Conservation (phyloP, 2,888 invertebrate genomes). For the Andrena haemorrhoa region DNA sequence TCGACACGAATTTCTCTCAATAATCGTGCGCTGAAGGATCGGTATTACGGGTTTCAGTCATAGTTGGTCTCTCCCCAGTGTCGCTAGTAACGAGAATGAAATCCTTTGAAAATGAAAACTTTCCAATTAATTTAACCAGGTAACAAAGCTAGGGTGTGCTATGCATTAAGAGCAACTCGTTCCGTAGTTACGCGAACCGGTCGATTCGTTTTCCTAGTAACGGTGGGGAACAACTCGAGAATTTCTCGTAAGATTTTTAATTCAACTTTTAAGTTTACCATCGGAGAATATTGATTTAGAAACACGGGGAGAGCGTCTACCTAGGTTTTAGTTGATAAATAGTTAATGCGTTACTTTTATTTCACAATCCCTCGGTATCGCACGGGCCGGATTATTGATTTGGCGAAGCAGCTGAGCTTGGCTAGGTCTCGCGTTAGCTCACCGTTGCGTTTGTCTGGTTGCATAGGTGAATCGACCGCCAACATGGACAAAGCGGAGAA, state of each 20-base stretch:
- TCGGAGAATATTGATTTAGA: conserved; percentile 6
- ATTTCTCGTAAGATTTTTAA: not conserved
- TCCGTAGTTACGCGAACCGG: not conserved
- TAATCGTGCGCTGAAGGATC: not conserved
- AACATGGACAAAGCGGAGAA: conserved; percentile 70
- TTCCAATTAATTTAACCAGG: too few species aligned
- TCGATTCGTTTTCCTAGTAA: not conserved
- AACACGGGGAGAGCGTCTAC: not conserved
- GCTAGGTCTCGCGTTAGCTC: not conserved
- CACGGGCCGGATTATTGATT: conserved; percentile 22
- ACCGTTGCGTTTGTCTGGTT: conserved; percentile 13
- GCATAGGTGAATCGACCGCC: conserved; percentile 25
- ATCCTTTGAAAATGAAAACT: too few species aligned
- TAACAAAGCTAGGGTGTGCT: not conserved
- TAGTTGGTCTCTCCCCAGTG: not conserved
- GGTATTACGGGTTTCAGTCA: not conserved
- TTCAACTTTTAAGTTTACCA: too few species aligned
- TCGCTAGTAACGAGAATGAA: not conserved
- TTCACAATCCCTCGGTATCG: conserved; percentile 16
- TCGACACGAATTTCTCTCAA: not conserved
- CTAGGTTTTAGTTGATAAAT: not conserved
- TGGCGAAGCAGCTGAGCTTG: conserved; percentile 14
- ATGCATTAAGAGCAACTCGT: not conserved
- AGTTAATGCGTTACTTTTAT: not conserved
- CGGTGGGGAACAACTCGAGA: not conserved